Base-by-base conservation (phyloP, 2,113 vertebrate species). In the Panthera tigris region DNA sequence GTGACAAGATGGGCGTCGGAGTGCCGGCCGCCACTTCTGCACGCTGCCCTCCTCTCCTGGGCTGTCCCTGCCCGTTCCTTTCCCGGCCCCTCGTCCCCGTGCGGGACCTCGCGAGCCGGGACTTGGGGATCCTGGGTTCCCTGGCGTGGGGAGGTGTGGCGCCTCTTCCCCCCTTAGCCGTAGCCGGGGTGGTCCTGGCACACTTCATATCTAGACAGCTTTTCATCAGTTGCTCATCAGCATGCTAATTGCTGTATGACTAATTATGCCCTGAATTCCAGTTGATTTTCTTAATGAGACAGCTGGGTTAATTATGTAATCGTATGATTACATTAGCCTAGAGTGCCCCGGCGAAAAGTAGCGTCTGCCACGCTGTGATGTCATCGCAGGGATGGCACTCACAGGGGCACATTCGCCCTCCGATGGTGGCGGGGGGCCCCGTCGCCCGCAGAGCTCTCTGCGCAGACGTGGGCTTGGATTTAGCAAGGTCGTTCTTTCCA, bases 231-330 rank as follows among this genome's bases (percentile, higher is more conserved):
- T 97, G 98, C 98, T 99, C 99, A 99, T 99, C 99, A 99, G 99
- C 98, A 99, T 99, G 98, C 99, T 99, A 99, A 99, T 99, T 99
- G 99, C 99, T 97, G 98, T 99, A 99, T 99, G 99, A 99, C 99
- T 99, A 99, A 99, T 99, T 99, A 99, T 99, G 99, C 99, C 99
- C 99, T 99, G 99, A 99, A 99, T 99, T 99, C 99, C 99, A 99
- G 99, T 99, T 99, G 99, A 99, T 99, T 99, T 99, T 99, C 99
- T 99, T 99, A 99, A 99, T 99, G 99, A 99, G 99, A 99, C 99
- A 99, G 99, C 99, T 99, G 99, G 99, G 99, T 99, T 99, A 99
- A 99, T 99, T 99, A 99, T 99, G 99, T 99, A 99, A 99, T 99
- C 99, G 98, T 99, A 99, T 99, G 99, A 99, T 99, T 99, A 98